Base-by-base conservation (phyloP, 1,140 invertebrate species). In the Nomia melanderi region DNA sequence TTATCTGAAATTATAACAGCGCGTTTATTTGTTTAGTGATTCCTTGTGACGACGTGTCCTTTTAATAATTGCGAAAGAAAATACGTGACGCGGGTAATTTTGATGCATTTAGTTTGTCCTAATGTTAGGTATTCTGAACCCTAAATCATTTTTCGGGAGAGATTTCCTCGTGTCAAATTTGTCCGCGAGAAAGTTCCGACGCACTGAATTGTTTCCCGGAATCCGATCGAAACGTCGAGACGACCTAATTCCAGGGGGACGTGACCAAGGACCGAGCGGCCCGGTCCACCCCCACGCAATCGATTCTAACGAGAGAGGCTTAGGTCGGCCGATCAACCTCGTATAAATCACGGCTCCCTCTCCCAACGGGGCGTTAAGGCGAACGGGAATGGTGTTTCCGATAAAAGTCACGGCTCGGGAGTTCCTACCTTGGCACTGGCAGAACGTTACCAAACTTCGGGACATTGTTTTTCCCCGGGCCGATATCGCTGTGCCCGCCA, bases 231-330 rank as follows among this genome's bases (percentile, higher is more conserved):
- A 47, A 36, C 64, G 72, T 67, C 72, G 72, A 41, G 57, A 59
- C 47, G 66, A 67, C 33, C 71, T 59, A 67, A 79, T 59, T 60
- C 47, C 65, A n/a, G 25, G 50, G 31, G 39, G 57, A 69, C 63
- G 70, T 33, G 41, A 25, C 66, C 74, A 23, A 25, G 20, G 39
- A 20, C 8, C 23, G 59, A 29, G 17, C 6, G 12, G 5, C 12
- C 2, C 12, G 2, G 50, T 29, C 50, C 36, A 53, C 36, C 54
- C 60, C 31, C 53, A 6, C 11, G 66, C 65, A 57, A 79, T 79
- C 78, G 78, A 79, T 77, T 79, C 77, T 79, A 79, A 79, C 77
- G 77, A 76, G 77, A 67, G 77, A 76, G 57, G 72, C 77, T 79
- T 76, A 79, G 70, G 72, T 63, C 47, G 77, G 62, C 29, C 77